Conservation (phyloP, 2,113 vertebrate species). For the Leucosticte australis region DNA sequence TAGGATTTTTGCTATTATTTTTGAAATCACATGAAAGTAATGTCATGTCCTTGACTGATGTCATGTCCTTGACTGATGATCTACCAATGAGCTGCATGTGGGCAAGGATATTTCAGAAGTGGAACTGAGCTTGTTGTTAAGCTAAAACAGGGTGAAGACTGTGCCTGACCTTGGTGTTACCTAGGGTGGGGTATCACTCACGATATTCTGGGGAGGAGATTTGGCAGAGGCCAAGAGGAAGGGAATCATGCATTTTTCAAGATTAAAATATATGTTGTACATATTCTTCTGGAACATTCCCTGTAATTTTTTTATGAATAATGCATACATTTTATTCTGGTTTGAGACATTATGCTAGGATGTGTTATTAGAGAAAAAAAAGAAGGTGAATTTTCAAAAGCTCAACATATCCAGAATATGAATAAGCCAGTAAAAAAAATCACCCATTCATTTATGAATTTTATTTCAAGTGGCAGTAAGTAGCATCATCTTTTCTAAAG, state of each 20-base stretch:
- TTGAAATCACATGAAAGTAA: background rate
- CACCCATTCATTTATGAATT: background rate
- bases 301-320: background rate
- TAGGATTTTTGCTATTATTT: background rate
- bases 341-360: background rate
- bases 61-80: background rate
- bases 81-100: background rate
- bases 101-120: background rate
- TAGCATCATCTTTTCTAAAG: background rate
- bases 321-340: background rate
- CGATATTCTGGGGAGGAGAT: background rate
- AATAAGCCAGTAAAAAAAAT: background rate
- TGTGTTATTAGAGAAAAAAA: background rate
- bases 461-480: background rate
- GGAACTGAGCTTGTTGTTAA: background rate
- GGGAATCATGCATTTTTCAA: background rate
- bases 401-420: accelerated
- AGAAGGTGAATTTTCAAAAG: background rate
- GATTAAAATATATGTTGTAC: background rate
- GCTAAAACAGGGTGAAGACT: background rate
- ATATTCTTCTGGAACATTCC: background rate
- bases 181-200: background rate
- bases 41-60: background rate
- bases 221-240: background rate
- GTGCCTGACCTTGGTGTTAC: background rate